These are phyloP conservation scores for Brotula barbata DNA, from an alignment of 2,797 vertebrate genomes.

Conservation along the genomic window DNA sequence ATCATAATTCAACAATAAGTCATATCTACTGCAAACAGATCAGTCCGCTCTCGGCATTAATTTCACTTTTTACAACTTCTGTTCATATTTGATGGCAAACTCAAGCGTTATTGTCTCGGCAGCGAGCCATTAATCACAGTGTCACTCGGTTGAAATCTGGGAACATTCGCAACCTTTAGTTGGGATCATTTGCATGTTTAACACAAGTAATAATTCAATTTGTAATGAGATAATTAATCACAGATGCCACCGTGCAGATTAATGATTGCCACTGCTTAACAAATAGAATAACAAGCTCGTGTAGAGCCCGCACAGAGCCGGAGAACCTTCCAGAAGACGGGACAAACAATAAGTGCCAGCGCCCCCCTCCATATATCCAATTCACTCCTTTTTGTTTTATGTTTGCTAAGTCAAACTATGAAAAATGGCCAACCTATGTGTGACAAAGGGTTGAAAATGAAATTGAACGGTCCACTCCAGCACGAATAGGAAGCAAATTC, in stretches of 20 bases:
- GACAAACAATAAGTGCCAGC: slow-evolving; percentile 41
- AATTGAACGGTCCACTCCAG: slow-evolving; percentile 44
- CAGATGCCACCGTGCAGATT: slow-evolving; percentile 66
- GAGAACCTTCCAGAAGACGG: slow-evolving; percentile 23
- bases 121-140: slow-evolving; percentile 64
- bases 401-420: slow-evolving; percentile 56
- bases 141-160: slow-evolving; percentile 56
- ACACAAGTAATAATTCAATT: slow-evolving; percentile 69
- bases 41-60: slow-evolving; percentile 34
- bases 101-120: slow-evolving; percentile 45
- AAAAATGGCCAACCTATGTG: slow-evolving; percentile 64
- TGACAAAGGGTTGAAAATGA: slow-evolving; percentile 55
- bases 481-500: slow-evolving; percentile 50
- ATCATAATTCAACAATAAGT: slow-evolving; percentile 22
- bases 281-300: slow-evolving; percentile 48
- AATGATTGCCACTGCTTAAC: slow-evolving; percentile 62
- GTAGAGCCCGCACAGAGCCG: slow-evolving; percentile 15
- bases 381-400: slow-evolving; percentile 26
- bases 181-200: slow-evolving; percentile 70
- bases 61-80: slow-evolving; percentile 21
- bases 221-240: slow-evolving; percentile 79
- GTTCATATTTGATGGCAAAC: slow-evolving; percentile 48
- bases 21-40: slow-evolving; percentile 7
- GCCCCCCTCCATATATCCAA: slow-evolving; percentile 52
- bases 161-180: slow-evolving; percentile 61